Evolutionary conservation across 2,797 vertebrate species (phyloP).

Genomic region (Myotis vivesi): DNA sequence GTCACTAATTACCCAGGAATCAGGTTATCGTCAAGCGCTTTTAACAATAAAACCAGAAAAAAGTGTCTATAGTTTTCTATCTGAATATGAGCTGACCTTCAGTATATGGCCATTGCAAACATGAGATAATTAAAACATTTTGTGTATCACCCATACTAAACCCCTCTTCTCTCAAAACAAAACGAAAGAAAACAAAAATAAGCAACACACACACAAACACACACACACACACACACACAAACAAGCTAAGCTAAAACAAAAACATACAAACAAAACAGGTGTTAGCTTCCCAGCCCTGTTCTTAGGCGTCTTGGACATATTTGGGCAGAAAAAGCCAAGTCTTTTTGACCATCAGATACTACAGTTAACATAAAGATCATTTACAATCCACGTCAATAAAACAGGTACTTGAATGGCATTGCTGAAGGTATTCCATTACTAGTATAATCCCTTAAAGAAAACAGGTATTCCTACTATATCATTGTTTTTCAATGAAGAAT

Average conservation of each 20-base stretch:
- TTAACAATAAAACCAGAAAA: slow-evolving; percentile 58
- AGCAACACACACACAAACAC: background rate
- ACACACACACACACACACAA: background rate
- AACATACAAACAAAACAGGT: background rate
- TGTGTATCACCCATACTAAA: background rate
- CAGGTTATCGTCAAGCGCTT: slow-evolving; percentile 78
- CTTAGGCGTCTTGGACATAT: background rate
- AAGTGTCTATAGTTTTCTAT: background rate
- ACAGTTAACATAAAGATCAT: background rate
- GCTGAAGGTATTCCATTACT: background rate
- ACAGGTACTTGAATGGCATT: background rate
- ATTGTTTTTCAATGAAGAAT: background rate
- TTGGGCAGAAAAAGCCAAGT: background rate
- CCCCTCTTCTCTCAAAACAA: background rate
- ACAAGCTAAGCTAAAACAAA: background rate
- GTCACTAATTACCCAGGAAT: slow-evolving; percentile 79
- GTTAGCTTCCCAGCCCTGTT: background rate
- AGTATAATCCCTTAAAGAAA: background rate
- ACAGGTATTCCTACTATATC: background rate
- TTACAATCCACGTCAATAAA: background rate
- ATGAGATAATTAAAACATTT: background rate
- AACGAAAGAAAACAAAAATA: background rate
- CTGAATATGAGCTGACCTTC: slow-evolving; percentile 25
- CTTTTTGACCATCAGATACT: background rate
- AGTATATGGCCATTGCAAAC: background rate